Evolutionary conservation across 30 jellyfish, hydroid and myxozoan species (phyloP).

Genomic region (Aurelia coerulea): DNA sequence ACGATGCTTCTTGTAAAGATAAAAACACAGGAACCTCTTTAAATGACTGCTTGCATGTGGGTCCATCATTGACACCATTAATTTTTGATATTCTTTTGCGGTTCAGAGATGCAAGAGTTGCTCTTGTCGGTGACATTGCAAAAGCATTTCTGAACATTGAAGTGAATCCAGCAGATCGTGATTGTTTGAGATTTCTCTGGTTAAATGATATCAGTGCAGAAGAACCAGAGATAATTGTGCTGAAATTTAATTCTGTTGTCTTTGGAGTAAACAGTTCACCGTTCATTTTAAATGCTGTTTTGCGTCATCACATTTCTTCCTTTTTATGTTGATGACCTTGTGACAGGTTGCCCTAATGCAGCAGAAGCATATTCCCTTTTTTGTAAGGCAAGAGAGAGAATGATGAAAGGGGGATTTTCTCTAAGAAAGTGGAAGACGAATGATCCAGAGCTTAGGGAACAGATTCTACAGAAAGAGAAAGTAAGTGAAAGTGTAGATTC

Average conservation of each 20-base stretch:
- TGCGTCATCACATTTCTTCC: constrained; percentile 16
- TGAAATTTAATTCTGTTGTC: constrained; percentile 24
- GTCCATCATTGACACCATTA: too few relatives aligned
- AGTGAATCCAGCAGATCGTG: too few relatives aligned
- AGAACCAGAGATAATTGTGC: constrained; percentile 24
- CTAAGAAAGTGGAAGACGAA: constrained; percentile 51
- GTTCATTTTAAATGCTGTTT: constrained; percentile 39
- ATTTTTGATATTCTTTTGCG: too few relatives aligned
- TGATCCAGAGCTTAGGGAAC: constrained; percentile 17
- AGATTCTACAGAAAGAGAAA: constrained; percentile 30
- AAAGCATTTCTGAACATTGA: too few relatives aligned
- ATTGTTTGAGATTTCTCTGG: too few relatives aligned
- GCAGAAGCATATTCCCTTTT: constrained; percentile 26
- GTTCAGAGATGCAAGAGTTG: too few relatives aligned
- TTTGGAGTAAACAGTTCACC: constrained; percentile 50
- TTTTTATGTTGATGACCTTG: constrained; percentile 63
- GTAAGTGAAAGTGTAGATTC: neutral
- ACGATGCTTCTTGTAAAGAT: too few relatives aligned
- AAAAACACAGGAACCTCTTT: too few relatives aligned
- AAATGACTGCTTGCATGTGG: too few relatives aligned
- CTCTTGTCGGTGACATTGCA: too few relatives aligned
- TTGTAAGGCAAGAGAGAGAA: constrained; percentile 19
- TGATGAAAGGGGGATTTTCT: constrained; percentile 44
- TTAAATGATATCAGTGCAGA: too few relatives aligned
- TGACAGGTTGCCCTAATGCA: constrained; percentile 10